These are phyloP conservation scores for Amblyopsis hoosieri DNA, from an alignment of 2,797 vertebrate genomes.

Conservation along the genomic window DNA sequence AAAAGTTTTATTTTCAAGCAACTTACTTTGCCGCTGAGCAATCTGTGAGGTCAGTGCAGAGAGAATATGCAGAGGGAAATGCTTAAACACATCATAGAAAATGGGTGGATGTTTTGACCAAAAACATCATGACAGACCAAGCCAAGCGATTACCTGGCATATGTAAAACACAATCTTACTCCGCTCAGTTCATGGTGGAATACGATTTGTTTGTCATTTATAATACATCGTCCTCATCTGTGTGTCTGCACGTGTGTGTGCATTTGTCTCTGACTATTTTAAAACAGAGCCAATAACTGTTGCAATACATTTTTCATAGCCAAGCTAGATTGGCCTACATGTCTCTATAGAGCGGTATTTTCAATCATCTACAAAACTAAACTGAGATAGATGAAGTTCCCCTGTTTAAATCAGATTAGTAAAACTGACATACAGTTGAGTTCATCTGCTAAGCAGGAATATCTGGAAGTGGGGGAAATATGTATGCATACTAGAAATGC, in stretches of 20 bases:
- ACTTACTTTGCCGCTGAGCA: constrained; percentile 5
- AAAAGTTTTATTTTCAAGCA: not conserved
- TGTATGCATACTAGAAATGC: constrained; percentile 18
- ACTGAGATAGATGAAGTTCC: constrained; percentile 1
- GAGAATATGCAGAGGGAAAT: constrained; percentile 12
- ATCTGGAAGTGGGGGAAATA: constrained; percentile 21
- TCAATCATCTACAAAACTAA: constrained; percentile 20
- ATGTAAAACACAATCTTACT: not conserved
- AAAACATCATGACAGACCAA: not conserved
- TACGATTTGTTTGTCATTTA: not conserved
- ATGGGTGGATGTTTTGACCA: constrained; percentile 4
- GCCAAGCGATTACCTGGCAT: constrained; percentile 15
- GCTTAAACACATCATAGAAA: not conserved
- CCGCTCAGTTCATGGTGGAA: constrained; percentile 1
- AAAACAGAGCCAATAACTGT: too few relatives aligned
- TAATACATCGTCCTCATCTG: not conserved
- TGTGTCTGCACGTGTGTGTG: not conserved
- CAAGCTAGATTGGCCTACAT: constrained; percentile 17
- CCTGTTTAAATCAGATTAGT: not conserved
- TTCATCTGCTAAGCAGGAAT: constrained; percentile 3
- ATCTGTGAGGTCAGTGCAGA: constrained; percentile 12
- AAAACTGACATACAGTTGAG: not conserved
- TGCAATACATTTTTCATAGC: constrained; percentile 25
- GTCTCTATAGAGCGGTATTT: constrained; percentile 13
- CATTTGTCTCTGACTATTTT: not conserved